These are phyloP conservation scores for Nesometra sesokonis DNA, from an alignment of 35 echinoderm and acorn worm genomes.

Conservation along the genomic window DNA sequence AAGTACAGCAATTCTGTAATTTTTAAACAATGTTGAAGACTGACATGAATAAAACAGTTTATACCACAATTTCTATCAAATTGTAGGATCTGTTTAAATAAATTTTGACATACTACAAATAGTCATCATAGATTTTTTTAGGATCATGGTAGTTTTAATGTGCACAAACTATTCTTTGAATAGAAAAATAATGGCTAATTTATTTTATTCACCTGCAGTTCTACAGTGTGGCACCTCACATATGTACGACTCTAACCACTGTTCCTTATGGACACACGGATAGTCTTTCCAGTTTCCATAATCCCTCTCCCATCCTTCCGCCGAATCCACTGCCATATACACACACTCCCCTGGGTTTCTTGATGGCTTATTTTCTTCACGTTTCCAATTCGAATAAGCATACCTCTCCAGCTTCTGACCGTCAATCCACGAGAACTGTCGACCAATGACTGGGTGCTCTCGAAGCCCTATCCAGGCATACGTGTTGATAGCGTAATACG, in stretches of 20 bases:
- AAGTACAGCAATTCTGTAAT: too few species aligned
- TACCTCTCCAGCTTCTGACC: not conserved
- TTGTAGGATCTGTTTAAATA: too few species aligned
- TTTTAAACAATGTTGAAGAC: too few species aligned
- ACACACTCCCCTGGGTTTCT: not conserved
- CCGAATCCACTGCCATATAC: not conserved
- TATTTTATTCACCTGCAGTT: too few species aligned
- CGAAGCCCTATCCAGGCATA: not conserved
- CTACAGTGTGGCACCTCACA: not conserved
- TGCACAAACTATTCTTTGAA: too few species aligned
- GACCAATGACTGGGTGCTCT: not conserved
- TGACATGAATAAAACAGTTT: too few species aligned
- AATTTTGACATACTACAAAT: too few species aligned
- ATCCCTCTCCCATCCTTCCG: not conserved
- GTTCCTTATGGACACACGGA: not conserved
- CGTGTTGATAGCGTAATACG: not conserved
- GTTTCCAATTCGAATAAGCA: not conserved
- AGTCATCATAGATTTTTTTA: too few species aligned
- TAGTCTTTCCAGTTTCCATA: not conserved
- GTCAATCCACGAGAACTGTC: not conserved
- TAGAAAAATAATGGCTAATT: too few species aligned
- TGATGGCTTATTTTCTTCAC: not conserved
- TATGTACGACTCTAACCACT: not conserved
- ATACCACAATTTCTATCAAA: too few species aligned
- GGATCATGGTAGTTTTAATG: too few species aligned